Evolutionary conservation across 2,888 invertebrate species (phyloP).

Genomic region (Cenopis cana): DNA sequence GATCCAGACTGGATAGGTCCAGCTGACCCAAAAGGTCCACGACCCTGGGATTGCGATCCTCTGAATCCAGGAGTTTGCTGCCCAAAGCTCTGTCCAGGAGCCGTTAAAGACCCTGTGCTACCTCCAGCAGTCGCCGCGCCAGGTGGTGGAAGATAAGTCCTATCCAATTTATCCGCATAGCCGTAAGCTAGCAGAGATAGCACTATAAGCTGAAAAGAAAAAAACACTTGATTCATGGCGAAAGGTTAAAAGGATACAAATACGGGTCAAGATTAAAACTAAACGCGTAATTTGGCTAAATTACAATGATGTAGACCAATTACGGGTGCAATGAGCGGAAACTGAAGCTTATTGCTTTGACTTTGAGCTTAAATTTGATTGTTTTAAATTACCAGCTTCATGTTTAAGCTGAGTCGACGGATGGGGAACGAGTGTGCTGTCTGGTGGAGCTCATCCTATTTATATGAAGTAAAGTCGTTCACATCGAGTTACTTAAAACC

Average conservation of each 20-base stretch:
- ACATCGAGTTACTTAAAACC: conserved; percentile 69
- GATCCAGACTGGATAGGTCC: conserved; percentile 32
- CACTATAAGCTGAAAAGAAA: conserved; percentile 71
- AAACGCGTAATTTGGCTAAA: conserved; percentile 24
- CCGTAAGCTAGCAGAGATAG: conserved; percentile 72
- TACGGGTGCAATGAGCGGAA: conserved; percentile 22
- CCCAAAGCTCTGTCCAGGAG: conserved; percentile 57
- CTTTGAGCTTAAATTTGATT: conserved; percentile 1
- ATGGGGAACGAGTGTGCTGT: conserved; percentile 71
- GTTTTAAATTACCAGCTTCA: conserved; percentile 77
- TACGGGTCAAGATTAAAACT: conserved; percentile 26
- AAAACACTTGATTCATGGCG: conserved; percentile 11
- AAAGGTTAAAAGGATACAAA: conserved; percentile 25
- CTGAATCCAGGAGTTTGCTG: conserved; percentile 42
- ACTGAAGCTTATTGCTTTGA: conserved; percentile 21
- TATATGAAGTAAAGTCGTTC: conserved; percentile 80
- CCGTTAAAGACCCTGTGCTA: conserved; percentile 69
- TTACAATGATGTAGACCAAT: conserved; percentile 17
- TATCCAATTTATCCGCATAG: conserved; percentile 77
- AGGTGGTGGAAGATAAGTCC: conserved; percentile 76
- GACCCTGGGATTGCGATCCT: conserved; percentile 37
- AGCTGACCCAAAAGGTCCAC: conserved; percentile 12
- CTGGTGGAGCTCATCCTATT: conserved; percentile 69
- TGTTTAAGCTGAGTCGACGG: conserved; percentile 68
- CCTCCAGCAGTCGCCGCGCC: conserved; percentile 75